These are phyloP conservation scores for Cavia aperea DNA, from an alignment of 2,113 vertebrate genomes.

Conservation along the genomic window DNA sequence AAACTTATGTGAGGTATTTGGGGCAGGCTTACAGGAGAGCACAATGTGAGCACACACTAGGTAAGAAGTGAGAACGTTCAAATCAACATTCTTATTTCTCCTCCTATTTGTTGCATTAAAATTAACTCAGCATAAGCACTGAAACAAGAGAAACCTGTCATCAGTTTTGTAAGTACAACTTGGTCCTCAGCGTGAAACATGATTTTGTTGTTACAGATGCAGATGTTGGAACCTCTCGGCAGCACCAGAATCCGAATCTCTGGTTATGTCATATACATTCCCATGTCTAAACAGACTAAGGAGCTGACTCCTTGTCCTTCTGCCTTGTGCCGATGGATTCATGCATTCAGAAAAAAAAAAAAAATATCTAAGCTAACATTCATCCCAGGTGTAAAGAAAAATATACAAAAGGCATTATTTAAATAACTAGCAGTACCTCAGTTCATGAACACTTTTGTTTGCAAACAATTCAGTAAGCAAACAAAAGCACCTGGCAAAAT, in stretches of 20 bases:
- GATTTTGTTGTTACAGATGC: background rate
- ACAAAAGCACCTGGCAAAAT: background rate
- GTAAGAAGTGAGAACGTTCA: background rate
- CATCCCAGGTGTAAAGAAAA: background rate
- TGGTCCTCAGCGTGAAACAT: background rate
- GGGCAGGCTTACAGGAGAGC: too few relatives aligned
- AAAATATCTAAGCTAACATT: background rate
- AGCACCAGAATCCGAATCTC: background rate
- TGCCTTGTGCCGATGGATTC: background rate
- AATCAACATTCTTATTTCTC: background rate
- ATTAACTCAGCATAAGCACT: background rate
- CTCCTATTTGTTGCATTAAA: background rate
- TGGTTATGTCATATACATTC: background rate
- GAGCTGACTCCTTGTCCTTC: background rate
- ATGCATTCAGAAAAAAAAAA: background rate
- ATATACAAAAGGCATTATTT: background rate
- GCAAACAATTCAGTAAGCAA: background rate
- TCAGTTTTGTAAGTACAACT: background rate
- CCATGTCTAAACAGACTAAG: background rate
- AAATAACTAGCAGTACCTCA: background rate
- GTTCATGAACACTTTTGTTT: background rate
- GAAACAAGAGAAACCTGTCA: background rate
- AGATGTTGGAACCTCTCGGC: background rate
- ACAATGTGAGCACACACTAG: background rate
- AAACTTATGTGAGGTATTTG: background rate